Evolutionary conservation across 2,113 vertebrate species (phyloP), one percentile per base, ranked within the genome.

Genomic region (Nerophis ophidion): DNA sequence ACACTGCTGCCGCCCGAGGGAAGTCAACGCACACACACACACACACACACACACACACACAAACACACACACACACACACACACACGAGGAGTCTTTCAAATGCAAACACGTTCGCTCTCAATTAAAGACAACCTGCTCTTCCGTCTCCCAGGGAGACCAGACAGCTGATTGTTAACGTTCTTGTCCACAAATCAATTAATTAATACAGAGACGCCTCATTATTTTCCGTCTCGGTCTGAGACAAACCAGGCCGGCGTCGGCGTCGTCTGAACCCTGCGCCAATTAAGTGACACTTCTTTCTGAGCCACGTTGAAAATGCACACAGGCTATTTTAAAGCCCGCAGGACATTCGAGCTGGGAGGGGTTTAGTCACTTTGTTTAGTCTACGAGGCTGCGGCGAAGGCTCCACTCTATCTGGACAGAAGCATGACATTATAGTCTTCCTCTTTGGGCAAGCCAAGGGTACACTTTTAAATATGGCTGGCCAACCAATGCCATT

Each of bases 331-430:
- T 69, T 75, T 61, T 50, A 73, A 77, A 76, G 64, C 50, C 69
- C 36, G 26, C 46, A 57, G 77, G 67, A 65, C 16, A 57, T 76
- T 72, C 69, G 61, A 58, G 36, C 51, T 53, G 74, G 69, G 76
- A 71, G 74, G 74, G 36, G 68, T 47, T 56, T 51, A 42, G 67
- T 65, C 47, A 51, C 61, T 77, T 73, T 83, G 82, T 84, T 84
- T 86, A 79, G 84, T 86, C 81, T 84, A 52, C 60, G 58, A 60
- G 69, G 62, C 65, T 70, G 74, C 80, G 80, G 79, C 74, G 63
- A 63, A 65, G 64, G 66, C 72, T 82, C 74, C 15, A 16, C 57
- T 70, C 60, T 74, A 76, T 76, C 74, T 66, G 62, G 19, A 55
- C 62, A 48, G 52, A 61, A 56, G 26, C 63, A 53, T 48, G 42